Base-by-base conservation (phyloP, 2,888 invertebrate genomes). In the Oegoconia quadripuncta region DNA sequence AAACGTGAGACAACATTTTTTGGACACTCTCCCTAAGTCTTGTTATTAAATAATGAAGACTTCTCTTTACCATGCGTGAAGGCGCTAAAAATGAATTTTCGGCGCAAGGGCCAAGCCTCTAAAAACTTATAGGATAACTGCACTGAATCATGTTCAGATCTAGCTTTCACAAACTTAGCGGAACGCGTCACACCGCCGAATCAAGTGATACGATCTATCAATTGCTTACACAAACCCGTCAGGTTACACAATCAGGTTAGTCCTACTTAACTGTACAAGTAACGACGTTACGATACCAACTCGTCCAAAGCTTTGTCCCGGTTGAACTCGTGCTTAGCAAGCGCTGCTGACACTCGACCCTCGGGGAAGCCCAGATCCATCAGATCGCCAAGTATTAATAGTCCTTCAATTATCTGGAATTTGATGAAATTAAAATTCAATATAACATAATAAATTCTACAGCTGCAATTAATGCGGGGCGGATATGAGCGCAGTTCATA, bases 331-430 rank as follows among this genome's bases (percentile, higher is more conserved):
- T 92, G 93, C 62, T 92, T 91, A 22, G 93, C 76, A 35, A 96
- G 88, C 13, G 95, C 95, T 41, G 90, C 90, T 0, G 92, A 92
- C 33, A 93, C 94, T 60, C 90, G 89, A 39, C 90, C 89, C 79
- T 96, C 95, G 0, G 93, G 88, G 74, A 96, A 96, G 20, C 96
- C 96, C 38, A 96, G 89, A 72, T 94, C 95, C 77, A 93, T 89
- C 38, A 96, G 87, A 64, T 95, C 94, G 14, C 92, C 90, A 59
- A 95, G 86, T 46, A 92, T 91, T 55, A 96, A 88, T 33, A 97
- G 89, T 75, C 94, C 93, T 70, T 97, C 96, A 40, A 96, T 91
- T 52, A 96, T 90, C 94, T 94, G 84, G 17, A 69, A 82, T 59
- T 45, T 23, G 7, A 20, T 9, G 12, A 17, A 14, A 18, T 11